Evolutionary conservation across 1,140 invertebrate genomes (phyloP).

Genomic region (Atta cephalotes): DNA sequence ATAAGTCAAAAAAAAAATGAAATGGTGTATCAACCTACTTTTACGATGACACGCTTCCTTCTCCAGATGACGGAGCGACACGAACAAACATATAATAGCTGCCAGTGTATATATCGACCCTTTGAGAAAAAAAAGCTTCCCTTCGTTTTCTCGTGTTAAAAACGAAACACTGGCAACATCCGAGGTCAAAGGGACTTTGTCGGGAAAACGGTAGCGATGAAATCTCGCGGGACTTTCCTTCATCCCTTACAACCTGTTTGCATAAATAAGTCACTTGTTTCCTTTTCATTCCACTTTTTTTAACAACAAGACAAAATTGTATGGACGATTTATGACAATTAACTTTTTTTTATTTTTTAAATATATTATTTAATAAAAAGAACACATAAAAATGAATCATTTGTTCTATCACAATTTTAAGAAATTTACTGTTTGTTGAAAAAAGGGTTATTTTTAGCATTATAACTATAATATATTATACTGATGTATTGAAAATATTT

Average conservation of each 20-base stretch:
- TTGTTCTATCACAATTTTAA: not conserved
- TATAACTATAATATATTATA: not conserved
- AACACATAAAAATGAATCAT: not conserved
- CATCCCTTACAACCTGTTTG: slow-evolving; percentile 54
- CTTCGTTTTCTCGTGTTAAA: slow-evolving; percentile 29
- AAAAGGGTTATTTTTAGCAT: not conserved
- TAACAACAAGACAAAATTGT: not conserved
- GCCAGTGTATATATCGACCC: slow-evolving; percentile 1
- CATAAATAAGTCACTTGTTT: slow-evolving; percentile 65
- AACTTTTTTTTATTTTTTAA: not conserved
- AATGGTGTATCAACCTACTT: not conserved
- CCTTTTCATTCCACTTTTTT: not conserved
- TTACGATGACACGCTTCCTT: slow-evolving; percentile 1
- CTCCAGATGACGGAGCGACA: not conserved
- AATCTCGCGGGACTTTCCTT: slow-evolving; percentile 51
- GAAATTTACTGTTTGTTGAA: not conserved
- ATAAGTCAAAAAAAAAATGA: not conserved
- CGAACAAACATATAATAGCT: slow-evolving; percentile 23
- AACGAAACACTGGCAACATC: slow-evolving; percentile 22
- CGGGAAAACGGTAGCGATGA: slow-evolving; percentile 31
- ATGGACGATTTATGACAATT: not conserved
- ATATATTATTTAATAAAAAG: not conserved
- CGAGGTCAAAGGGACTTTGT: slow-evolving; percentile 21
- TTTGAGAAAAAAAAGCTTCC: slow-evolving; percentile 43
- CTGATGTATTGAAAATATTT: not conserved